Percentiles rank a stretch among this genome's conserved stretches.
Conservation (phyloP, 1,140 invertebrate species). For the Aphelenchoides avenae region DNA sequence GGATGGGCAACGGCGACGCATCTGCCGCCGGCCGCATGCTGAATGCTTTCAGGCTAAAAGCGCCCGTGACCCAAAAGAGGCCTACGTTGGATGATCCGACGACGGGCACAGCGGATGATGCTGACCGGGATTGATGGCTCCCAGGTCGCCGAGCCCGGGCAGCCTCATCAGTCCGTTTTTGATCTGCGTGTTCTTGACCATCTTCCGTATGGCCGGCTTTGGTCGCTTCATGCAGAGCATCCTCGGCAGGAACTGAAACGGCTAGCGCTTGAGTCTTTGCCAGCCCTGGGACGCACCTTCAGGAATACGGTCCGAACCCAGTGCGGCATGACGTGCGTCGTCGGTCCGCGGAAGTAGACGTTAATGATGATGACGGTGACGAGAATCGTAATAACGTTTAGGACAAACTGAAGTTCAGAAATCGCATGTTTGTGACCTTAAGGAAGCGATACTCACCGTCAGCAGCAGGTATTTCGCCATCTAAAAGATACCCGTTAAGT, state of each 20-base stretch:
- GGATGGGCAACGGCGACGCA: slow-evolving; percentile 12
- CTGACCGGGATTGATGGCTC: slow-evolving; percentile 25
- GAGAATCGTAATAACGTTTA: slow-evolving; percentile 98
- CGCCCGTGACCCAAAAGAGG: too few relatives aligned
- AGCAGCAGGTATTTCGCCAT: slow-evolving; percentile 98
- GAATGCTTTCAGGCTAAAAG: too few relatives aligned
- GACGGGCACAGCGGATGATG: slow-evolving; percentile 56
- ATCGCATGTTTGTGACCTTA: too few relatives aligned
- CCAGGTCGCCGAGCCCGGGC: slow-evolving; percentile 53
- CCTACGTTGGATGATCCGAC: slow-evolving; percentile 29
- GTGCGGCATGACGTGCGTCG: slow-evolving; percentile 81
- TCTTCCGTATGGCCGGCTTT: slow-evolving; percentile 37
- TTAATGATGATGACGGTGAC: slow-evolving; percentile 99
- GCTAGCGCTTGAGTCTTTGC: background rate
- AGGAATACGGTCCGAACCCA: slow-evolving; percentile 88
- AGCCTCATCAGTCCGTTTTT: slow-evolving; percentile 48
- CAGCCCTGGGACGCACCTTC: slow-evolving; percentile 64
- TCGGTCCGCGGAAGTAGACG: slow-evolving; percentile 93
- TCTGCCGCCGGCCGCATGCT: too few relatives aligned
- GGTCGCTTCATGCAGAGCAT: slow-evolving; percentile 56
- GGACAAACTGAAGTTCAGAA: too few relatives aligned
- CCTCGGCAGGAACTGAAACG: slow-evolving; percentile 60
- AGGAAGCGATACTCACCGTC: too few relatives aligned
- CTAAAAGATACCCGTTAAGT: too few relatives aligned
- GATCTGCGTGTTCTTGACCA: slow-evolving; percentile 16